Base-by-base conservation (phyloP, 2,113 vertebrate species). In the Hippocampus comes region DNA sequence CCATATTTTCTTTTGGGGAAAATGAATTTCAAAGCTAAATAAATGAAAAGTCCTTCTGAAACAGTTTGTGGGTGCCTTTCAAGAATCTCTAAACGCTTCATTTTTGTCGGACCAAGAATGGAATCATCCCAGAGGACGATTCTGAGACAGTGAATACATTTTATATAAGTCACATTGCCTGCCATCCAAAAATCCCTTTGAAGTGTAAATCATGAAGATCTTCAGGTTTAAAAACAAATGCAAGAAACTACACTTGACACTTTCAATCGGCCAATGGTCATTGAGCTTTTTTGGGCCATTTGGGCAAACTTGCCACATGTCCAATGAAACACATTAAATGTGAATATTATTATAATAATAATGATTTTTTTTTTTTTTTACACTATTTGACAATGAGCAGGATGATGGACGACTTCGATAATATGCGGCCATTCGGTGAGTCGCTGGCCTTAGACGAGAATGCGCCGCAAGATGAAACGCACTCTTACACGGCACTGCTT, bases 341-440 rank as follows among this genome's bases (percentile, higher is more conserved):
- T 38, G 34, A 38, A 38, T 38, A 38, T 38, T 38, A 38, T 38
- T 38, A 38, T 6, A 5, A 38, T 38, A 34, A 43, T 2, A 43
- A 42, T 42, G 6, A 42, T 42, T 42, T 48, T 49, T 5, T 34
- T 5, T 34, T 18, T 49, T 7, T 18, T 1, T n/a, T 56, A 23
- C 9, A 10, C 53, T 11, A 9, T n/a, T 56, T n/a, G 53, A 23
- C 53, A 85, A 83, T 48, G 48, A 83, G 70, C 83, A 17, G 9
- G 79, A 67, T 82, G 83, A 88, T 72, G 76, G 81, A 78, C 72
- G 9, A 71, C 84, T 86, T 85, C 77, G 84, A 89, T 83, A 55
- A 73, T 63, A 84, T 75, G 63, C 71, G 75, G 78, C 83, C 75
- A 79, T 30, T 69, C 76, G 81, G 82, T 87, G 85, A 78, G 81